Conservation (phyloP, 2,113 vertebrate species). For the Triplophysa dalaica region DNA sequence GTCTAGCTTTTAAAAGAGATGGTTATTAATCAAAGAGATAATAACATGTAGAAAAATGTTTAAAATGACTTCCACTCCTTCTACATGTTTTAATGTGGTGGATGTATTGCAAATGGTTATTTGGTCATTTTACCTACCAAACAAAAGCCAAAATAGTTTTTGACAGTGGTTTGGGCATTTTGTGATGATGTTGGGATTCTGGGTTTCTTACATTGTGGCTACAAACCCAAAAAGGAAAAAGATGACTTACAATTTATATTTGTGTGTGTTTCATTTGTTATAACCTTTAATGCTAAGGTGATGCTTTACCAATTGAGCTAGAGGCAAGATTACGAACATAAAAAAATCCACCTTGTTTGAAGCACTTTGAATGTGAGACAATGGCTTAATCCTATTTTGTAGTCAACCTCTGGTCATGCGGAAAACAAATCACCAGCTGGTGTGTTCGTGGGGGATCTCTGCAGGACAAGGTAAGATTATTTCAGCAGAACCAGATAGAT, state of each 20-base stretch:
- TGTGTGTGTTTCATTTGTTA: too few relatives aligned
- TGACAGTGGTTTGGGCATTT: background rate
- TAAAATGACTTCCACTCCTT: slow-evolving; percentile 19
- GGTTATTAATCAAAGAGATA: slow-evolving; percentile 4
- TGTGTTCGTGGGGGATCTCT: slow-evolving; percentile 28
- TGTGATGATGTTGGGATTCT: background rate
- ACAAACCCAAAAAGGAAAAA: too few relatives aligned
- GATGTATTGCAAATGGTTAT: background rate
- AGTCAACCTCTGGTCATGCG: slow-evolving; percentile 14
- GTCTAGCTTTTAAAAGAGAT: background rate
- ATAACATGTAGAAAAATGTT: background rate
- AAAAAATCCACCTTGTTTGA: background rate
- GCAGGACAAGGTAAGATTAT: slow-evolving; percentile 11
- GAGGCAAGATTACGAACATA: too few relatives aligned
- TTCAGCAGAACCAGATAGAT: slow-evolving; percentile 10
- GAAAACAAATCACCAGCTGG: slow-evolving; percentile 18
- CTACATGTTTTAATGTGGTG: slow-evolving; percentile 51
- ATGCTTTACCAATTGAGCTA: too few relatives aligned
- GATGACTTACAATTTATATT: too few relatives aligned
- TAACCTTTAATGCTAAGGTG: too few relatives aligned
- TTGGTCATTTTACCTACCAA: background rate
- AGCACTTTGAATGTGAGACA: background rate
- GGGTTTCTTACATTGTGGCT: background rate
- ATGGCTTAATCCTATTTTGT: slow-evolving; percentile 6
- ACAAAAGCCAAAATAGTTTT: background rate